A percentile compares a stretch with the other conserved stretches of the same genome.
Conservation (phyloP, 1,140 invertebrate genomes). For the Drosophila serrata region DNA sequence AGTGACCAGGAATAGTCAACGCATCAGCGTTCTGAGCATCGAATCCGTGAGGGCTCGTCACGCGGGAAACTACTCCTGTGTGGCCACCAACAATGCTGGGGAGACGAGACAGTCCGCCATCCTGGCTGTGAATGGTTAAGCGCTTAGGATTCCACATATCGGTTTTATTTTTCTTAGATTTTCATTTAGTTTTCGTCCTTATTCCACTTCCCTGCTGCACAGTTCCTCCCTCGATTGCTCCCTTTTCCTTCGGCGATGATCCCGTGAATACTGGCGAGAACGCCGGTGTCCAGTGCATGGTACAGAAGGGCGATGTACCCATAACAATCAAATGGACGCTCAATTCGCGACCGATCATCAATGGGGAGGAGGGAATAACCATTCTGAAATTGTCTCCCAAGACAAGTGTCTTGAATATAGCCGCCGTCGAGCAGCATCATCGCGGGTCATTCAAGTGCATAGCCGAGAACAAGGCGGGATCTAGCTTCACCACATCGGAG, state of each 20-base stretch:
- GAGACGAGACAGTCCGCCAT: conserved; percentile 89
- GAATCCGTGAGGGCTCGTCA: conserved; percentile 88
- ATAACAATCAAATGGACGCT: conserved; percentile 89
- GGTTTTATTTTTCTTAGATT: conserved; percentile 22
- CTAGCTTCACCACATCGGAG: conserved; percentile 86
- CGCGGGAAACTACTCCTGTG: conserved; percentile 90
- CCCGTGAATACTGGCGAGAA: conserved; percentile 91
- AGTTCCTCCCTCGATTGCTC: conserved; percentile 86
- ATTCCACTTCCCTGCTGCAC: conserved; percentile 20
- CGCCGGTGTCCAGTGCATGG: conserved; percentile 89
- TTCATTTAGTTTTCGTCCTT: conserved; percentile 26
- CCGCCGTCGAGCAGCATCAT: conserved; percentile 86
- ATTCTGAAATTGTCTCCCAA: conserved; percentile 88
- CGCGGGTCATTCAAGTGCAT: conserved; percentile 89
- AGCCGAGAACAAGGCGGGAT: conserved; percentile 87
- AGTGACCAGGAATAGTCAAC: conserved; percentile 88
- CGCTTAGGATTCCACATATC: not conserved
- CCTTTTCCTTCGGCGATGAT: conserved; percentile 90
- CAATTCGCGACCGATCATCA: conserved; percentile 76
- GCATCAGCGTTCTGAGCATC: conserved; percentile 89
- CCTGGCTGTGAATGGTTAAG: conserved; percentile 89
- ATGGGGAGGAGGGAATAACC: conserved; percentile 86
- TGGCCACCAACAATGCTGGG: conserved; percentile 91
- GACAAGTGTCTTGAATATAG: conserved; percentile 89
- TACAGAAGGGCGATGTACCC: conserved; percentile 91